These are phyloP conservation scores for Drosophila meridionalis DNA, from an alignment of 2,888 invertebrate species.

Conservation along the genomic window DNA sequence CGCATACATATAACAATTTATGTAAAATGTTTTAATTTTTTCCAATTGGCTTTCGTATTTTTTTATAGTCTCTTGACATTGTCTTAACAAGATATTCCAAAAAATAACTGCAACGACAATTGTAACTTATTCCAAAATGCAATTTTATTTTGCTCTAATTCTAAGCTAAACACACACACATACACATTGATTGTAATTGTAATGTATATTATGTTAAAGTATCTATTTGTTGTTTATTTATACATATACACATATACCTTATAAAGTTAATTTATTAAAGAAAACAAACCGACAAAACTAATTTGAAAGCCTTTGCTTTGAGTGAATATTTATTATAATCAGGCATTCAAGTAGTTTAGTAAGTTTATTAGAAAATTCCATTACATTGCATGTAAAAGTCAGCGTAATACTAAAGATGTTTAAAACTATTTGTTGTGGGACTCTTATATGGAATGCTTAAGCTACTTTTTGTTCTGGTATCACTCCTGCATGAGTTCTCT, in stretches of 20 bases:
- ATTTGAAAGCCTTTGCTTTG: conserved; percentile 14
- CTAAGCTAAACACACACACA: conserved; percentile 56
- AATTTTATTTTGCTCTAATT: conserved; percentile 68
- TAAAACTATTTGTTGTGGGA: neutral
- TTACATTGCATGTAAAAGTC: neutral
- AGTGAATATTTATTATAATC: neutral
- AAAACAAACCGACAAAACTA: conserved; percentile 46
- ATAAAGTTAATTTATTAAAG: conserved; percentile 75
- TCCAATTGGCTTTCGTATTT: conserved; percentile 25
- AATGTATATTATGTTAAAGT: conserved; percentile 74
- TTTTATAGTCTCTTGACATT: conserved; percentile 26
- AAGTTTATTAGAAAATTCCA: neutral
- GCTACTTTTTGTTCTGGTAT: neutral
- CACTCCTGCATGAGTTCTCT: conserved; percentile 10
- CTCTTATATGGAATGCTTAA: neutral
- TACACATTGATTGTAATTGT: conserved; percentile 64
- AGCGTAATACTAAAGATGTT: neutral
- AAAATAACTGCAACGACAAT: conserved; percentile 63
- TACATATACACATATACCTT: conserved; percentile 65
- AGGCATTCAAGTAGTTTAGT: neutral
- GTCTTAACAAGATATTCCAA: conserved; percentile 36
- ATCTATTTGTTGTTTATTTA: conserved; percentile 80
- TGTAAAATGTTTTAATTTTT: conserved; percentile 57
- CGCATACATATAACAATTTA: conserved; percentile 53
- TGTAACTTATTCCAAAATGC: conserved; percentile 70